Evolutionary conservation across 2,113 vertebrate genomes (phyloP), one percentile per base, ranked within the genome.

Genomic region (Micronisus gabar): DNA sequence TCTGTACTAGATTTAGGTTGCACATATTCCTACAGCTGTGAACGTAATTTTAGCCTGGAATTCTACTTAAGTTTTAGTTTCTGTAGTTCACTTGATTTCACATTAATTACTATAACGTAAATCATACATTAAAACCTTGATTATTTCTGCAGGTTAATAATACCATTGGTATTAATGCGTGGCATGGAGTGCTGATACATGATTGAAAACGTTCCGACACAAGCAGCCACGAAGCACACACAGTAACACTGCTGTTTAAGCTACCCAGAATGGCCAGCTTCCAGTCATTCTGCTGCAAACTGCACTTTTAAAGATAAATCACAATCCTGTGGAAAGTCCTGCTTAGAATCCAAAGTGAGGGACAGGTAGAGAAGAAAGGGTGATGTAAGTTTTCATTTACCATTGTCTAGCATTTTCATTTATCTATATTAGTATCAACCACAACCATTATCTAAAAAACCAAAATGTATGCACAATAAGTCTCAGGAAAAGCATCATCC

Each of bases 161-260:
- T 3, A 18, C 19, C 13, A 4, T 2, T 10, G 20, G 27, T 3
- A 17, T 7, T 22, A 36, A 11, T 0, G 0, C 10, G 1, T 1
- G 9, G 55, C 50, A 71, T 0, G 3, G 50, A 71, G 70, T 2
- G 38, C 68, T 16, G 22, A 32, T 21, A 70, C 70, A 34, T 4
- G 1, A 21, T 1, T 5, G 19, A 47, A 43, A 26, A 2, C 0
- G 2, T 23, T 50, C 52, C 0, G 1, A 10, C 15, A 16, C 2
- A 14, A n/a, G 52, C 34, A 2, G 71, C 65, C 81, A 45, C 0
- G 16, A 36, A 63, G 66, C 26, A 23, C 18, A 6, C 1, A 61
- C 32, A 72, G 32, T 36, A 4, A 7, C 15, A 20, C 43, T 0
- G 47, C 1, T 40, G 43, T 40, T 29, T 5, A 18, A 48, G 76